Conservation (phyloP, 2,797 vertebrate genomes). For the Sorex maritimensis region DNA sequence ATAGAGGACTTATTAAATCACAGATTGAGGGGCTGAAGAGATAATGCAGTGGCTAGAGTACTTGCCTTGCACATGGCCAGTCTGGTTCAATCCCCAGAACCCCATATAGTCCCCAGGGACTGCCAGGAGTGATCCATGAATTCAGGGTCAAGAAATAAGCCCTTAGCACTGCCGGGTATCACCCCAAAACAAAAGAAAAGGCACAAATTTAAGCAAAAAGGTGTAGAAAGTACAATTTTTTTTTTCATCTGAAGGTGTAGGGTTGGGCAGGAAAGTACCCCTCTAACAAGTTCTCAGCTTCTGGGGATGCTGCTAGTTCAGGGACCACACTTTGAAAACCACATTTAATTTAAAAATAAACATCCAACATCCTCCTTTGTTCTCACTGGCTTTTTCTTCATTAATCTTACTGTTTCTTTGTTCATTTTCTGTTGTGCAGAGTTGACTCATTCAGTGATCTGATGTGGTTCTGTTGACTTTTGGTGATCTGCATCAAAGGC, state of each 20-base stretch:
- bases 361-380: not conserved
- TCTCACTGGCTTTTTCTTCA: not conserved
- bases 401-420: not conserved
- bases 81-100: too few species aligned
- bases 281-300: not conserved
- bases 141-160: too few species aligned
- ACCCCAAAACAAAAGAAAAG: too few species aligned
- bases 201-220: too few species aligned
- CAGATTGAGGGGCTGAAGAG: not conserved
- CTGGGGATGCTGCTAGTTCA: not conserved
- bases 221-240: not conserved
- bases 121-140: too few species aligned
- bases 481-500: not conserved
- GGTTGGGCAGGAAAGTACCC: not conserved
- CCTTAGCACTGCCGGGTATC: too few species aligned
- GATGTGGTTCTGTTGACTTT: not conserved
- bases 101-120: too few species aligned
- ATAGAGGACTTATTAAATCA: not conserved
- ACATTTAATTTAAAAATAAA: not conserved
- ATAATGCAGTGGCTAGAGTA: not conserved
- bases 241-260: not conserved
- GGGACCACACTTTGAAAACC: not conserved
- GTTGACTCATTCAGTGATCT: too few species aligned
- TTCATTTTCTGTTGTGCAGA: not conserved
- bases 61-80: too few species aligned